Conservation (phyloP, 2,888 invertebrate species). For the Aspidiotus rigidus region DNA sequence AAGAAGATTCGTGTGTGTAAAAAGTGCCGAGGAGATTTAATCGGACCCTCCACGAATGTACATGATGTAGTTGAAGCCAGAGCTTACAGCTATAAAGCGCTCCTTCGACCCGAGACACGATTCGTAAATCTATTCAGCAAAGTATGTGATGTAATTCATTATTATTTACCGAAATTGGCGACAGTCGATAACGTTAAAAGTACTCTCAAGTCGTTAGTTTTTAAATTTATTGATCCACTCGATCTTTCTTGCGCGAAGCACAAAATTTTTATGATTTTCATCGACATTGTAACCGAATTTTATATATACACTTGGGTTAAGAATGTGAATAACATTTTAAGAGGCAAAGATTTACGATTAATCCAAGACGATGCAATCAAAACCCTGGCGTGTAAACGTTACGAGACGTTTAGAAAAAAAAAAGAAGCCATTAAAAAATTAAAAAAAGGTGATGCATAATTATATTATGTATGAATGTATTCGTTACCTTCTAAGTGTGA, state of each 20-base stretch:
- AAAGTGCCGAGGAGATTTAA: background rate
- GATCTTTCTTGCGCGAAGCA: background rate
- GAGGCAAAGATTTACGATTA: background rate
- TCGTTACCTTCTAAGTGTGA: too few species aligned
- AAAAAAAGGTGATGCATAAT: too few species aligned
- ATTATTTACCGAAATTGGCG: background rate
- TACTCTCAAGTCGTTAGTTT: background rate
- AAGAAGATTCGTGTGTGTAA: background rate
- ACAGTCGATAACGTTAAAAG: background rate
- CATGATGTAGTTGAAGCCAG: background rate
- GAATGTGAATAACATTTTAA: background rate
- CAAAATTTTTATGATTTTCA: background rate
- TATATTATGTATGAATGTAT: too few species aligned
- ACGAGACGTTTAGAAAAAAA: background rate
- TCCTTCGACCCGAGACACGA: background rate
- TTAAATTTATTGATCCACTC: background rate
- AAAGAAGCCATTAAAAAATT: background rate
- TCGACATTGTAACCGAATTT: background rate
- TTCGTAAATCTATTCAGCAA: background rate
- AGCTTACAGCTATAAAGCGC: background rate
- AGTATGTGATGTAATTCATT: background rate
- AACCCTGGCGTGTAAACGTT: background rate
- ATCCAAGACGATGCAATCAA: background rate
- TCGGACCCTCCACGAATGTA: background rate
- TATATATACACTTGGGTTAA: background rate